Conservation (phyloP, 30 jellyfish, hydroid and myxozoan species). For the Hydractinia echinata region DNA sequence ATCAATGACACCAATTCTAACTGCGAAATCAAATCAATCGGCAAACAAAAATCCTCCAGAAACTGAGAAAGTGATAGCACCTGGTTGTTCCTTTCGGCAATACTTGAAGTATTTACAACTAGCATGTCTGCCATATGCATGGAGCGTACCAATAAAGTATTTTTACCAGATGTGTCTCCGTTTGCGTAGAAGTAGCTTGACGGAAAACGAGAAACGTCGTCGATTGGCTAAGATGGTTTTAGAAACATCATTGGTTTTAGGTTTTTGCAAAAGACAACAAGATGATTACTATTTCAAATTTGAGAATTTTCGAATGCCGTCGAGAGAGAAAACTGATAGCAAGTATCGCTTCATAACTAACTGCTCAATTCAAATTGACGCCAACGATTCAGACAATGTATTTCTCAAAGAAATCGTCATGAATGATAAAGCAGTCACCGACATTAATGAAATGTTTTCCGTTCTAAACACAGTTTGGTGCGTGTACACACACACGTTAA, state of each 20-base stretch:
- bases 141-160: slow-evolving; percentile 10
- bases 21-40: not conserved
- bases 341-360: not conserved
- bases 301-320: slow-evolving; percentile 17
- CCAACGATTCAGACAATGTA: not conserved
- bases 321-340: not conserved
- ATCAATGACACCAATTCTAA: slow-evolving; percentile 2
- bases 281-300: not conserved
- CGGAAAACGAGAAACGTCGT: not conserved
- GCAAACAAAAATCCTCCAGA: not conserved
- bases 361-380: not conserved
- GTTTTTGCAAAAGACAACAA: not conserved
- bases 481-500: slow-evolving; percentile 16
- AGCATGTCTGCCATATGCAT: slow-evolving; percentile 18
- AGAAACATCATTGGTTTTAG: slow-evolving; percentile 12
- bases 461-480: slow-evolving; percentile 23
- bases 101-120: slow-evolving; percentile 16
- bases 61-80: slow-evolving; percentile 3
- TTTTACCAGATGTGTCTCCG: not conserved
- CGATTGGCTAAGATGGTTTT: slow-evolving; percentile 19
- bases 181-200: not conserved
- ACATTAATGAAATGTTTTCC: not conserved
- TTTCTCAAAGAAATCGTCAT: not conserved
- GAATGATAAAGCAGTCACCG: not conserved
- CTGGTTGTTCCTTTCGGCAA: slow-evolving; percentile 1